phyloP scores from a whole-genome alignment of 2,797 vertebrate species.

The Knipowitschia caucasica region DNA sequence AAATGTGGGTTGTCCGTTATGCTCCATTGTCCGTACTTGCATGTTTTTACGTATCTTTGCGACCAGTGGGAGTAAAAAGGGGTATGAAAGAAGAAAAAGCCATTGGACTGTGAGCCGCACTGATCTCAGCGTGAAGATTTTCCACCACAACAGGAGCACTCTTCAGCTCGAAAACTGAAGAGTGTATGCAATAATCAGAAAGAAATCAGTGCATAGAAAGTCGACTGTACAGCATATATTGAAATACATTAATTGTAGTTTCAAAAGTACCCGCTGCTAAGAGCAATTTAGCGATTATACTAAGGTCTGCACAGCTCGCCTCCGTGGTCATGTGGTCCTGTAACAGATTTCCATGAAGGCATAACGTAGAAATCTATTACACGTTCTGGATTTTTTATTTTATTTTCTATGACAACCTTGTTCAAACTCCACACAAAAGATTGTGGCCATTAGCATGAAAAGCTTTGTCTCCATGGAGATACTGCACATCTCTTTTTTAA shows the following conservation, averaged over 20 bases:
- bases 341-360: too few species aligned
- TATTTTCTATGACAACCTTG: too few species aligned
- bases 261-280: too few species aligned
- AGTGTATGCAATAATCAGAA: slow-evolving; percentile 37
- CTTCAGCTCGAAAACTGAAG: slow-evolving; percentile 28
- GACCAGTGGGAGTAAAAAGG: slow-evolving; percentile 55
- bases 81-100: slow-evolving; percentile 49
- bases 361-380: too few species aligned
- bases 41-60: slow-evolving; percentile 53
- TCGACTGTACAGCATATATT: slow-evolving; percentile 5
- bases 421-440: too few species aligned
- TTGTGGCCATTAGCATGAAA: too few species aligned
- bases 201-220: slow-evolving; percentile 25
- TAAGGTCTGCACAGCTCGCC: too few species aligned
- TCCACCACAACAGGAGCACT: slow-evolving; percentile 42
- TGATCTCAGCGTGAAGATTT: slow-evolving; percentile 58
- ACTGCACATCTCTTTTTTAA: too few species aligned
- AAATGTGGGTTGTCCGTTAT: slow-evolving; percentile 57
- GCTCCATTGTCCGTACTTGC: slow-evolving; percentile 56
- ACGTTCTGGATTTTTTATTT: too few species aligned
- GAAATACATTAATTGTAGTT: neutral
- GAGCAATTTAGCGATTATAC: too few species aligned
- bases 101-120: slow-evolving; percentile 50
- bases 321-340: too few species aligned
- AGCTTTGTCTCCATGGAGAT: too few species aligned